A percentile compares a stretch with the other conserved stretches of the same genome.
Evolutionary conservation across 2,113 vertebrate species (phyloP).

Genomic region (Pollimyrus isidori): DNA sequence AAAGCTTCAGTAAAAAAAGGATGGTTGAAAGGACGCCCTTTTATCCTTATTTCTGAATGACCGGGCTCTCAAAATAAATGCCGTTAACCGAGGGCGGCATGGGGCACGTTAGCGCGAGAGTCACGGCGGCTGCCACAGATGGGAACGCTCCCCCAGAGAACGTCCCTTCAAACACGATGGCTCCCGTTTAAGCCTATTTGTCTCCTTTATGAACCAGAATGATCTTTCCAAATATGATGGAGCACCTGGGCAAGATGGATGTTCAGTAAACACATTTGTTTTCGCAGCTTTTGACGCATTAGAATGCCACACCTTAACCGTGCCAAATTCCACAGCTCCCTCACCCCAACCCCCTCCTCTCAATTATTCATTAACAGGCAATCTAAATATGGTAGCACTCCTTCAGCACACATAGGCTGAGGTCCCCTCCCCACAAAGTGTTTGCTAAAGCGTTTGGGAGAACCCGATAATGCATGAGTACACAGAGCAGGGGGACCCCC

Average conservation of each 20-base stretch:
- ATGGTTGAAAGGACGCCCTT: background rate
- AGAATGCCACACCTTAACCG: constrained; percentile 46
- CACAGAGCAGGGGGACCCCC: constrained; percentile 30
- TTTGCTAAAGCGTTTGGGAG: constrained; percentile 41
- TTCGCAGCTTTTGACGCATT: constrained; percentile 62
- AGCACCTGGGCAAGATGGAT: constrained; percentile 61
- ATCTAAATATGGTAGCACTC: constrained; percentile 17
- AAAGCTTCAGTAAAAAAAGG: background rate
- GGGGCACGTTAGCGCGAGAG: background rate
- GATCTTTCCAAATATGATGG: constrained; percentile 55
- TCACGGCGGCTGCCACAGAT: background rate
- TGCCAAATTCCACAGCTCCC: constrained; percentile 44
- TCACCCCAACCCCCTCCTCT: background rate
- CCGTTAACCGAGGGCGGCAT: background rate
- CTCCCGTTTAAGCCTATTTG: constrained; percentile 15
- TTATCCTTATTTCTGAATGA: background rate
- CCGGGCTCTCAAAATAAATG: constrained; percentile 10
- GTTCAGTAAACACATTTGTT: constrained; percentile 66
- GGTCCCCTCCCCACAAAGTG: constrained; percentile 42
- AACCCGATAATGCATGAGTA: constrained; percentile 32
- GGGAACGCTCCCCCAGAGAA: background rate
- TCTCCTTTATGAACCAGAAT: constrained; percentile 21
- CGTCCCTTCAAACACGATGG: background rate
- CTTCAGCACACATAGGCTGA: constrained; percentile 42
- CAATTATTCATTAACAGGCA: constrained; percentile 22